Evolutionary conservation across 2,888 invertebrate genomes (phyloP).

Genomic region (Lamellibrachia columna): DNA sequence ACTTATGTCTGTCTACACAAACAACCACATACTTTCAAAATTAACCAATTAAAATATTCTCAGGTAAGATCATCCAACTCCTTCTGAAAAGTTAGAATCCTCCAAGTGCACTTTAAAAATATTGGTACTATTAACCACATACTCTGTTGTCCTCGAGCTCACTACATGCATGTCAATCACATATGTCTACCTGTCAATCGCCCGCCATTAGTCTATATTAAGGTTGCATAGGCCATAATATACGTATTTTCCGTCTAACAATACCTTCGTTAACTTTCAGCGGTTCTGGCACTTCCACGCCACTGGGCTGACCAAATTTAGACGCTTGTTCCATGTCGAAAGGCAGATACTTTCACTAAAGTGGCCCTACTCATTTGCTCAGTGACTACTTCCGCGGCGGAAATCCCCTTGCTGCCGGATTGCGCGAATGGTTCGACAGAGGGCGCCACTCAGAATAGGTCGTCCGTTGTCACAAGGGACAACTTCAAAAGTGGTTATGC

Average conservation of each 20-base stretch:
- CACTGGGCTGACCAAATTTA: background rate
- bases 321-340: background rate
- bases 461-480: background rate
- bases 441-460: background rate
- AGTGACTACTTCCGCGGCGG: background rate
- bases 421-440: background rate
- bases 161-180: background rate
- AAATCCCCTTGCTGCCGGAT: background rate
- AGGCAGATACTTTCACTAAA: background rate
- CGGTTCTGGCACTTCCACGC: background rate
- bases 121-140: background rate
- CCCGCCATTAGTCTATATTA: background rate
- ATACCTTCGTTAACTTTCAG: conserved; percentile 5
- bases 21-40: background rate
- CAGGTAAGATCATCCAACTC: background rate
- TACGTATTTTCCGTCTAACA: background rate
- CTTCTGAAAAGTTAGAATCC: background rate
- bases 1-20: background rate
- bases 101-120: background rate
- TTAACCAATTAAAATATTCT: background rate
- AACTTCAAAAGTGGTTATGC: too few species aligned
- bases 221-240: background rate
- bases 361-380: background rate
- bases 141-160: background rate
- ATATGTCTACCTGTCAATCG: background rate